phyloP scores from a whole-genome alignment of 2,888 invertebrate genomes.

The Peribatodes rhomboidaria region DNA sequence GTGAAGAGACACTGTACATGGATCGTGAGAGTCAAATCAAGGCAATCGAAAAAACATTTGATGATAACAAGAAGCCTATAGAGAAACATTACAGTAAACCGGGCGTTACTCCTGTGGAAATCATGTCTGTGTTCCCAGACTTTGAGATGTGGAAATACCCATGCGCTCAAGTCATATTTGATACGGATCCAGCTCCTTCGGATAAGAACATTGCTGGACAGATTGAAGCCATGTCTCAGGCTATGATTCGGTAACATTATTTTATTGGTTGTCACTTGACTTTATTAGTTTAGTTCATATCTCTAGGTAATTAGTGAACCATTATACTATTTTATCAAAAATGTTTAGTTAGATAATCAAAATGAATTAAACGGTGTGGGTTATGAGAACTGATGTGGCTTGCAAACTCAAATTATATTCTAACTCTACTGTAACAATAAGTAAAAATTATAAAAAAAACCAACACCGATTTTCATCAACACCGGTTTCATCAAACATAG shows the following conservation, averaged over 20 bases:
- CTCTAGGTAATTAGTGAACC: too few relatives aligned
- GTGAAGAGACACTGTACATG: constrained; percentile 97
- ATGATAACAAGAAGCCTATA: constrained; percentile 94
- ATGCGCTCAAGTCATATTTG: constrained; percentile 99
- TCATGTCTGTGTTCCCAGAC: constrained; percentile 96
- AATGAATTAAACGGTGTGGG: too few relatives aligned
- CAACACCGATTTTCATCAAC: too few relatives aligned
- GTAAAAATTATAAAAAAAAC: too few relatives aligned
- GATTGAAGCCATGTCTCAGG: constrained; percentile 99
- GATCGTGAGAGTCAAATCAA: constrained; percentile 98
- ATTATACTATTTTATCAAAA: too few relatives aligned
- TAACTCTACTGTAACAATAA: too few relatives aligned
- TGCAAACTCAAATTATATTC: too few relatives aligned
- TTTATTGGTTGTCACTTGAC: constrained; percentile 50
- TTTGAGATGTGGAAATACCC: constrained; percentile 99
- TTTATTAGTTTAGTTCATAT: too few relatives aligned
- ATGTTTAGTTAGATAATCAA: too few relatives aligned
- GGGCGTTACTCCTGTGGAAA: constrained; percentile 95
- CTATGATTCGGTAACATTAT: constrained; percentile 94
- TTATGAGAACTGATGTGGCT: too few relatives aligned
- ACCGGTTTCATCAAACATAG: too few relatives aligned
- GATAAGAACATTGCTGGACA: constrained; percentile 95
- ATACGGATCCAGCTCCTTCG: constrained; percentile 98
- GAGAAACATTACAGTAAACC: constrained; percentile 98
- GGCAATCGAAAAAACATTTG: constrained; percentile 99